These are phyloP conservation scores for Rhodinocichla rosea DNA, from an alignment of 2,113 vertebrate genomes.

Conservation along the genomic window DNA sequence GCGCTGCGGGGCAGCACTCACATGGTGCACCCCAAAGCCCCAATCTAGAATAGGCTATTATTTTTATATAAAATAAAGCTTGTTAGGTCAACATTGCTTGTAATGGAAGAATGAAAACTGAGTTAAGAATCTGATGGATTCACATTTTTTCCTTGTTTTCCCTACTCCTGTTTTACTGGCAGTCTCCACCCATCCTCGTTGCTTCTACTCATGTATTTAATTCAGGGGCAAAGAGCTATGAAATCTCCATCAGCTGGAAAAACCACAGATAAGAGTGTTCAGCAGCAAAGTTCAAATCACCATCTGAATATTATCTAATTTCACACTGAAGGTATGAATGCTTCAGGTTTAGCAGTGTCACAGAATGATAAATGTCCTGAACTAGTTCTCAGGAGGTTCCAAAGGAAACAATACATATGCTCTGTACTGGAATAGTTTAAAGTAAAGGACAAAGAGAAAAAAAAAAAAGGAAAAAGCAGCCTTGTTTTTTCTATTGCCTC, in stretches of 20 bases:
- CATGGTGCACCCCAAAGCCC: not conserved
- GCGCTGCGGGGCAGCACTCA: not conserved
- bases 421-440: not conserved
- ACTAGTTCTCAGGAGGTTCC: not conserved
- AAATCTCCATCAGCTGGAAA: not conserved
- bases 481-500: not conserved
- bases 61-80: not conserved
- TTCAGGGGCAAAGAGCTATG: not conserved
- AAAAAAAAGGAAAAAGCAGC: not conserved
- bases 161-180: not conserved
- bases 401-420: not conserved
- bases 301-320: not conserved
- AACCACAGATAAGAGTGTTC: not conserved
- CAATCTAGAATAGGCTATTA: not conserved
- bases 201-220: not conserved
- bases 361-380: not conserved
- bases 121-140: not conserved
- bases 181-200: not conserved
- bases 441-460: not conserved
- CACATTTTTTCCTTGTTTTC: not conserved
- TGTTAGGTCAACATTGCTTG: not conserved
- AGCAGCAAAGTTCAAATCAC: not conserved
- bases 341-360: not conserved
- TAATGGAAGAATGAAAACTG: not conserved
- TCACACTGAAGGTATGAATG: not conserved